Conservation (phyloP, 2,797 vertebrate species). For the Coracias cyanogaster region DNA sequence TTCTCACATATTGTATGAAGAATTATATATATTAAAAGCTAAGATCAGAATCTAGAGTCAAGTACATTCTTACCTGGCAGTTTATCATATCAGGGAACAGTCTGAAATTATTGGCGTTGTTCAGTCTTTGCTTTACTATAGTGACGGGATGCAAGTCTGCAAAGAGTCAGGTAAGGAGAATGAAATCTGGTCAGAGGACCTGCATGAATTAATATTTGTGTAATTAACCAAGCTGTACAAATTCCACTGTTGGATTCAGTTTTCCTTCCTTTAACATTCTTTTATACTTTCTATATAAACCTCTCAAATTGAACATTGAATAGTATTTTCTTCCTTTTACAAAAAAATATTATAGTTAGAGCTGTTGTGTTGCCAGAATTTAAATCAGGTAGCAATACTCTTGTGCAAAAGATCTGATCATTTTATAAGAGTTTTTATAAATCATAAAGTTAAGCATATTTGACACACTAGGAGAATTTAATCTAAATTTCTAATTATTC, state of each 20-base stretch:
- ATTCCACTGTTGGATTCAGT: not conserved
- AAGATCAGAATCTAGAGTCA: not conserved
- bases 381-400: slow-evolving; percentile 17
- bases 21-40: not conserved
- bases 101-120: not conserved
- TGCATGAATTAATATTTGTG: slow-evolving; percentile 1
- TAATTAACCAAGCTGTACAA: slow-evolving; percentile 14
- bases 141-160: not conserved
- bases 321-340: not conserved
- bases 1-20: not conserved
- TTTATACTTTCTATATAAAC: not conserved
- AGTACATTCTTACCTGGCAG: not conserved
- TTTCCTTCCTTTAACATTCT: slow-evolving; percentile 23
- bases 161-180: not conserved
- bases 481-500: slow-evolving; percentile 58
- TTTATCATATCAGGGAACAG: not conserved
- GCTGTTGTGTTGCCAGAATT: not conserved
- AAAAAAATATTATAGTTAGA: not conserved
- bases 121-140: not conserved
- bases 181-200: slow-evolving; percentile 5
- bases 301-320: not conserved
- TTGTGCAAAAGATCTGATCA: not conserved
- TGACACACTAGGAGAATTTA: slow-evolving; percentile 30
- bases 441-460: slow-evolving; percentile 47
- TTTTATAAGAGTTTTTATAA: not conserved